phyloP scores from a whole-genome alignment of 2,888 invertebrate genomes.

The Barypeithes pellucidus region DNA sequence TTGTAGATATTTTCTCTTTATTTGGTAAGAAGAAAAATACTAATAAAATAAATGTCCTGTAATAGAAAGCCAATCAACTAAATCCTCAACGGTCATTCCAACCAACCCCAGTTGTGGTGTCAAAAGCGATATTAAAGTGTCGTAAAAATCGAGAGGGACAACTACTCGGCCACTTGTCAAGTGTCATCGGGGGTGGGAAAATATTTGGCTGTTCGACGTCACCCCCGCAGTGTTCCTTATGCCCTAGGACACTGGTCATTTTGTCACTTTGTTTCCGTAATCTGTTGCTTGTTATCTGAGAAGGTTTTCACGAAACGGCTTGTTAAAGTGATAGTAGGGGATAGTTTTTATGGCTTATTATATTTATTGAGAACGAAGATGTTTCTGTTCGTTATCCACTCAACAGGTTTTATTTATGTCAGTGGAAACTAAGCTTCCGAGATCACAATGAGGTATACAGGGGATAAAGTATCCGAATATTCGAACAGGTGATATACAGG shows the following conservation, averaged over 20 bases:
- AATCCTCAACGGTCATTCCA: constrained; percentile 32
- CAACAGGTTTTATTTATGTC: constrained; percentile 12
- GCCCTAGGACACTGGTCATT: constrained; percentile 51
- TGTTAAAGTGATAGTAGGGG: constrained; percentile 36
- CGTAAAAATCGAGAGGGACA: constrained; percentile 48
- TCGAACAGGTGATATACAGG: too few relatives aligned
- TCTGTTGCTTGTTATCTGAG: constrained; percentile 50
- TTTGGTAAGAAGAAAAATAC: too few relatives aligned
- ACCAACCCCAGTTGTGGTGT: constrained; percentile 24
- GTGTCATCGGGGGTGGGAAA: constrained; percentile 42
- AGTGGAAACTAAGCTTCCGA: too few relatives aligned
- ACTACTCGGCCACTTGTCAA: constrained; percentile 44
- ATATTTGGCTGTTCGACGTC: constrained; percentile 29
- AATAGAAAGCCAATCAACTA: constrained; percentile 23
- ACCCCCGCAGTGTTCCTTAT: constrained; percentile 34
- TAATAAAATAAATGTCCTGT: background rate
- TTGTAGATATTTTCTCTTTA: too few relatives aligned
- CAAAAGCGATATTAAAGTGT: constrained; percentile 41
- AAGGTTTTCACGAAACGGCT: constrained; percentile 22
- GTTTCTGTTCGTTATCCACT: constrained; percentile 11
- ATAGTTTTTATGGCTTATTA: constrained; percentile 46
- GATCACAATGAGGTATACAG: too few relatives aligned
- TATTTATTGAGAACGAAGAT: constrained; percentile 29
- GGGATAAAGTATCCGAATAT: too few relatives aligned
- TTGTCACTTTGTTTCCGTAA: constrained; percentile 51